A percentile compares a stretch with the other conserved stretches of the same genome.
These are phyloP conservation scores for Pangasianodon hypophthalmus DNA, from an alignment of 2,113 vertebrate species.

Conservation along the genomic window DNA sequence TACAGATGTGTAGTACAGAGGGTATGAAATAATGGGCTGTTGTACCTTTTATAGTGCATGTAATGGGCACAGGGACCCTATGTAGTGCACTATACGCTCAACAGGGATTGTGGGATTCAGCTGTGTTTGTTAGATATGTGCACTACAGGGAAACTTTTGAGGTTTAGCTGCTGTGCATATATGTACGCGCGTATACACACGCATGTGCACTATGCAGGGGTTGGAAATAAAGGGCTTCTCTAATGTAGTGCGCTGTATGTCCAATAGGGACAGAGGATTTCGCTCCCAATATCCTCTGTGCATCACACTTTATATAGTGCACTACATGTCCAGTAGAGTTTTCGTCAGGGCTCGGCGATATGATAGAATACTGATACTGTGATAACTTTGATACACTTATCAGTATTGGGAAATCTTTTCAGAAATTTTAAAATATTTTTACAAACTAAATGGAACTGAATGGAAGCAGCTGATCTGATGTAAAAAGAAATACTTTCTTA, in stretches of 20 bases:
- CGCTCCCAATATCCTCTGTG: not conserved
- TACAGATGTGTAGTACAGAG: no score
- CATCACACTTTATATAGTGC: not conserved
- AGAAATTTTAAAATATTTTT: not conserved
- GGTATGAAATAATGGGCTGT: not conserved
- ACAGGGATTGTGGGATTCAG: not conserved
- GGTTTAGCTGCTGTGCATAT: no score
- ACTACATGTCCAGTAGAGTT: no score
- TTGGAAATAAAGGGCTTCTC: no score
- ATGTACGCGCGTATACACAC: no score
- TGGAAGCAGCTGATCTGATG: not conserved
- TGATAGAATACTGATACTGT: not conserved
- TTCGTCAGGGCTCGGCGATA: not conserved
- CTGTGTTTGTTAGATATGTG: not conserved
- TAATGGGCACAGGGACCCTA: not conserved
- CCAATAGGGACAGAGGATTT: not conserved
- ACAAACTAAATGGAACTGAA: not conserved
- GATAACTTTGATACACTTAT: not conserved
- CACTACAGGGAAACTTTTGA: no score
- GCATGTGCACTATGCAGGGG: no score
- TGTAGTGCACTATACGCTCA: not conserved
- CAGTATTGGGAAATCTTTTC: not conserved
- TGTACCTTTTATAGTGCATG: not conserved
- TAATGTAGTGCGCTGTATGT: not conserved
- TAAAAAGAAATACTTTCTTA: no score